These are phyloP conservation scores for Drosophila prostipennis DNA, from an alignment of 2,888 invertebrate genomes.

Conservation along the genomic window DNA sequence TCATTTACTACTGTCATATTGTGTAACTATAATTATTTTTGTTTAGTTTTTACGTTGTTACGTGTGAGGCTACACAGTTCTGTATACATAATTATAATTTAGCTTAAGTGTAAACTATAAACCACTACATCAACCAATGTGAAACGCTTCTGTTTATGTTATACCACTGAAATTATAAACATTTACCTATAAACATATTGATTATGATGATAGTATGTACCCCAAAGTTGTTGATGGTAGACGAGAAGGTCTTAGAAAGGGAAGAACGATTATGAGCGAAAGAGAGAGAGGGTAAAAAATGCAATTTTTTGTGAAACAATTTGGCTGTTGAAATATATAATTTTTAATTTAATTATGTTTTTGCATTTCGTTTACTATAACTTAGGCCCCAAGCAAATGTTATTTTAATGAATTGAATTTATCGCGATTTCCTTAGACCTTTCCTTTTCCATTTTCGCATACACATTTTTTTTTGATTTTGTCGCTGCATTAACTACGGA, in stretches of 20 bases:
- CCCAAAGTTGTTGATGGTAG: constrained; percentile 60
- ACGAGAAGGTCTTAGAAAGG: constrained; percentile 15
- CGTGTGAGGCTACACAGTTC: constrained; percentile 69
- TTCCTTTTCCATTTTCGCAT: constrained; percentile 12
- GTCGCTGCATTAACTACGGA: constrained; percentile 37
- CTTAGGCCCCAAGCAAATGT: constrained; percentile 28
- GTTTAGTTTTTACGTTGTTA: constrained; percentile 51
- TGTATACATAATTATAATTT: constrained; percentile 25
- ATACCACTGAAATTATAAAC: constrained; percentile 46
- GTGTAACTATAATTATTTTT: constrained; percentile 25
- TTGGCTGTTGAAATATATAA: constrained; percentile 77
- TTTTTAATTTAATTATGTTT: constrained; percentile 65
- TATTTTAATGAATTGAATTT: constrained; percentile 31
- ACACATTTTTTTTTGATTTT: constrained; percentile 12
- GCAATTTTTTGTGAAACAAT: constrained; percentile 80
- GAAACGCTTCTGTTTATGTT: constrained; percentile 68
- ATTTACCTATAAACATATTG: constrained; percentile 5
- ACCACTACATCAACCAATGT: constrained; percentile 33
- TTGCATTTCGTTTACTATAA: constrained; percentile 29
- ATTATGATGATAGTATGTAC: constrained; percentile 4
- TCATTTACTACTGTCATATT: constrained; percentile 24
- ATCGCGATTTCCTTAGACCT: constrained; percentile 15
- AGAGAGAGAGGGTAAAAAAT: constrained; percentile 52
- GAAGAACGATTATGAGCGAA: constrained; percentile 5
- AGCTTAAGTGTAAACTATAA: constrained; percentile 33